A percentile compares a stretch with the other conserved stretches of the same genome.
phyloP scores from a whole-genome alignment of 2,888 invertebrate genomes.

The Microctonus aethiopoides region DNA sequence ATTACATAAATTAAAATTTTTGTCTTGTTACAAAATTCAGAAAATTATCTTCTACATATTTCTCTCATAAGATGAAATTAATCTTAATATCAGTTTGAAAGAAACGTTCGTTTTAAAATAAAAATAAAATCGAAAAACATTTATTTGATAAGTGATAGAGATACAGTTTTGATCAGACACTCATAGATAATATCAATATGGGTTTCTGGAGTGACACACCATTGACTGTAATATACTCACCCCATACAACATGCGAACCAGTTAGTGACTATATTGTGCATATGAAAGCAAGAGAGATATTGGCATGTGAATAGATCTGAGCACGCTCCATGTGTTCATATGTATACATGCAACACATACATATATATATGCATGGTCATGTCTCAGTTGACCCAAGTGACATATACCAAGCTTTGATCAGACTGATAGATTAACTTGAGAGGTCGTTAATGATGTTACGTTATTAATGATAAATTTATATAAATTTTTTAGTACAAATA shows the following conservation, averaged over 20 bases:
- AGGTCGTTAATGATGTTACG: conserved; percentile 46
- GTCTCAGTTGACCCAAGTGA: conserved; percentile 43
- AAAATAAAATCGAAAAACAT: too few species aligned
- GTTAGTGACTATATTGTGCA: not conserved
- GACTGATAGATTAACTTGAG: conserved; percentile 48
- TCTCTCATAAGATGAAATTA: too few species aligned
- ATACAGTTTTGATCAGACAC: not conserved
- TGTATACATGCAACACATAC: not conserved
- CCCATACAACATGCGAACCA: not conserved
- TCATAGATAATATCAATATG: not conserved
- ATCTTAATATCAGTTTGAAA: too few species aligned
- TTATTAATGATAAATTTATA: conserved; percentile 41
- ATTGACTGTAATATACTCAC: not conserved
- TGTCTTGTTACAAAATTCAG: too few species aligned
- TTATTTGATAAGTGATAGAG: not conserved
- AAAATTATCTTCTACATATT: too few species aligned
- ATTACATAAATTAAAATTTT: too few species aligned
- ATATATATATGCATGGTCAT: not conserved
- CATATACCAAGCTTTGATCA: conserved; percentile 49
- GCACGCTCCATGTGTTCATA: too few species aligned
- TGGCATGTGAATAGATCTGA: not conserved
- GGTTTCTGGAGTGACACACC: not conserved
- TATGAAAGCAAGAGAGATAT: not conserved
- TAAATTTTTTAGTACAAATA: not conserved
- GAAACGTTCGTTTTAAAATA: too few species aligned